A percentile compares a stretch with the other conserved stretches of the same genome.
Conservation (phyloP, 2,888 invertebrate species). For the Euplexia lucipara region DNA sequence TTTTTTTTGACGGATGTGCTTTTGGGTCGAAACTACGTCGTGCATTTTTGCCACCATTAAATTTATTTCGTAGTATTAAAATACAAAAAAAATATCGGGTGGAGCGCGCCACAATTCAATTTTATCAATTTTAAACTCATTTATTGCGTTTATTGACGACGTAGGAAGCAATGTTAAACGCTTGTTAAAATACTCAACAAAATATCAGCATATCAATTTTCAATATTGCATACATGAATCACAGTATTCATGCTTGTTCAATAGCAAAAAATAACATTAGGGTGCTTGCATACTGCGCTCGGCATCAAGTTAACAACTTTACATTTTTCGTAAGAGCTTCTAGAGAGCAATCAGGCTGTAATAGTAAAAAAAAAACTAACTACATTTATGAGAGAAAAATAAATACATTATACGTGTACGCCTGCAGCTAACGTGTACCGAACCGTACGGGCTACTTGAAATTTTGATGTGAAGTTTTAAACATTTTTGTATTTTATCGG, state of each 20-base stretch:
- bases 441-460: slow-evolving; percentile 15
- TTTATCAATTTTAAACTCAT: not conserved
- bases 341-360: slow-evolving; percentile 38
- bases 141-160: no score
- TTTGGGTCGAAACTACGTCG: no score
- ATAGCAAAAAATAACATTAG: slow-evolving; percentile 21
- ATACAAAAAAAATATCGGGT: no score
- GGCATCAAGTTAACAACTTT: slow-evolving; percentile 32
- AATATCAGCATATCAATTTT: slow-evolving; percentile 39
- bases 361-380: slow-evolving; percentile 43
- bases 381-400: slow-evolving; percentile 39
- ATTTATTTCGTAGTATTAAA: no score
- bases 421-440: not conserved
- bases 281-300: slow-evolving; percentile 24
- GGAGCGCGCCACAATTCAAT: not conserved
- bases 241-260: slow-evolving; percentile 13
- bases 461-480: slow-evolving; percentile 19
- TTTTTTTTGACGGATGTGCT: no score
- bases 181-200: slow-evolving; percentile 32
- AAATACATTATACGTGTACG: slow-evolving; percentile 34
- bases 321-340: slow-evolving; percentile 32
- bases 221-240: slow-evolving; percentile 47
- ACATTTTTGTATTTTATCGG: slow-evolving; percentile 5
- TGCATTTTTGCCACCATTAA: no score
- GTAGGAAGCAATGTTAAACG: no score